These are phyloP conservation scores for Chironex yamaguchii DNA, from an alignment of 30 jellyfish, hydroid and myxozoan species.

Conservation along the genomic window DNA sequence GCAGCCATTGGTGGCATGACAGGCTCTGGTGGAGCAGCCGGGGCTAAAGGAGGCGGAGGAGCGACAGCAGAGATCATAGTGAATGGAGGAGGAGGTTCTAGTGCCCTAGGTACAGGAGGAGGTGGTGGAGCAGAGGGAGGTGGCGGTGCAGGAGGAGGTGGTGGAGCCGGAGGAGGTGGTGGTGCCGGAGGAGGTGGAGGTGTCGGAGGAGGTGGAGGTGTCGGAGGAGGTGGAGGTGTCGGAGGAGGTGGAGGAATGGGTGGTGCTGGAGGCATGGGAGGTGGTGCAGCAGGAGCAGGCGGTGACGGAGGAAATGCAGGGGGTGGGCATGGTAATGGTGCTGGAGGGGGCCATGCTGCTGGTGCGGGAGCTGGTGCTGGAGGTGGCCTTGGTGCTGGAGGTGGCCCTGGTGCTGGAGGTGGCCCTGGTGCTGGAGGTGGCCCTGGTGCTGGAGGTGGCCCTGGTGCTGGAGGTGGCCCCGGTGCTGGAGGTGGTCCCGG, in stretches of 20 bases:
- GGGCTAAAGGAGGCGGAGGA: constrained; percentile 82
- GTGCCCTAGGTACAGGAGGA: constrained; percentile 77
- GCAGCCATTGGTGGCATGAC: constrained; percentile 78
- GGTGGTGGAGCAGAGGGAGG: constrained; percentile 84
- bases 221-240: constrained; percentile 63
- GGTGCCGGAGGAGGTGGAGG: constrained; percentile 87
- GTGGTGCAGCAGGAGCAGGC: constrained; percentile 67
- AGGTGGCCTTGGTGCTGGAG: constrained; percentile 76
- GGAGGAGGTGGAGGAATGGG: constrained; percentile 66
- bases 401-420: constrained; percentile 68
- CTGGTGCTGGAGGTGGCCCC: constrained; percentile 57
- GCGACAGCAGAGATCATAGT: constrained; percentile 73
- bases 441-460: constrained; percentile 50
- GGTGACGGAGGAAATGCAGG: constrained; percentile 78
- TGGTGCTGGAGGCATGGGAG: constrained; percentile 71
- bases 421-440: constrained; percentile 76
- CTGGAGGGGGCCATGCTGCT: constrained; percentile 68
- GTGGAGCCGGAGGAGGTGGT: constrained; percentile 71
- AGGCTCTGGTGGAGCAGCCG: constrained; percentile 77
- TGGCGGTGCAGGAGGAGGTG: constrained; percentile 86
- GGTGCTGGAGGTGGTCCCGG: constrained; percentile 66
- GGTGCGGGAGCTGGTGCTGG: constrained; percentile 80
- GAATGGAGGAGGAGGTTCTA: constrained; percentile 71
- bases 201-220: constrained; percentile 72
- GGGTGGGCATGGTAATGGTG: constrained; percentile 73